Evolutionary conservation across 2,113 vertebrate genomes (phyloP).

Genomic region (Oostethus manadensis): DNA sequence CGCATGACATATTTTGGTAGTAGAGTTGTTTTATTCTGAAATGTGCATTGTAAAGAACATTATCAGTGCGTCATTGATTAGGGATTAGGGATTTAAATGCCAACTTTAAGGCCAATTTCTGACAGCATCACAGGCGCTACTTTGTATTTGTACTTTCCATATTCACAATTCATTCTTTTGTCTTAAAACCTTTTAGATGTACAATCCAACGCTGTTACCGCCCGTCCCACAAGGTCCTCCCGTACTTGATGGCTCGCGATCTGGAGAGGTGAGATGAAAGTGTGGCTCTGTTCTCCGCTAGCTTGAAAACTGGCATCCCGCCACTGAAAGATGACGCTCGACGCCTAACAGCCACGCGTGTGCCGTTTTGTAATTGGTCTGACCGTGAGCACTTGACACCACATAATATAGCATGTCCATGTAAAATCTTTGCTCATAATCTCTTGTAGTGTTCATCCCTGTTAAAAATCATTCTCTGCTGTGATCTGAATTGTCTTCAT

Average conservation of each 20-base stretch:
- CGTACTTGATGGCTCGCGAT: conserved; percentile 68
- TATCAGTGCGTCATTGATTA: too few relatives aligned
- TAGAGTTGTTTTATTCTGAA: too few relatives aligned
- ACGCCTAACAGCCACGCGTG: conserved; percentile 32
- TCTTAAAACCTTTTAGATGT: conserved; percentile 63
- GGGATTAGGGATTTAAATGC: neutral
- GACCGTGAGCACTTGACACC: conserved; percentile 9
- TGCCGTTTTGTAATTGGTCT: conserved; percentile 13
- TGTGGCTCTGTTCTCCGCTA: neutral
- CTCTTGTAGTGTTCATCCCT: conserved; percentile 19
- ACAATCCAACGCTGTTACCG: conserved; percentile 68
- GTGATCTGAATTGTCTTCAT: conserved; percentile 21
- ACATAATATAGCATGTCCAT: conserved; percentile 29
- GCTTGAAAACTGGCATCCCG: conserved; percentile 17
- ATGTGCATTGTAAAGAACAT: too few relatives aligned
- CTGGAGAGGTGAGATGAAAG: conserved; percentile 80
- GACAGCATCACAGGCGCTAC: too few relatives aligned
- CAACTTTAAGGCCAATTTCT: neutral
- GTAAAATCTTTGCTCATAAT: conserved; percentile 36
- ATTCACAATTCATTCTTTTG: neutral
- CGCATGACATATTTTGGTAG: too few relatives aligned
- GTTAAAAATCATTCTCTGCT: conserved; percentile 20
- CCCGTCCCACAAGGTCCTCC: conserved; percentile 71
- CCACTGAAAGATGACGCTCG: conserved; percentile 30
- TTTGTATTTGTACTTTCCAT: neutral